Evolutionary conservation across 30 jellyfish, hydroid and myxozoan genomes (phyloP), one percentile per base, ranked within the genome.

Genomic region (Turritopsis rubra): DNA sequence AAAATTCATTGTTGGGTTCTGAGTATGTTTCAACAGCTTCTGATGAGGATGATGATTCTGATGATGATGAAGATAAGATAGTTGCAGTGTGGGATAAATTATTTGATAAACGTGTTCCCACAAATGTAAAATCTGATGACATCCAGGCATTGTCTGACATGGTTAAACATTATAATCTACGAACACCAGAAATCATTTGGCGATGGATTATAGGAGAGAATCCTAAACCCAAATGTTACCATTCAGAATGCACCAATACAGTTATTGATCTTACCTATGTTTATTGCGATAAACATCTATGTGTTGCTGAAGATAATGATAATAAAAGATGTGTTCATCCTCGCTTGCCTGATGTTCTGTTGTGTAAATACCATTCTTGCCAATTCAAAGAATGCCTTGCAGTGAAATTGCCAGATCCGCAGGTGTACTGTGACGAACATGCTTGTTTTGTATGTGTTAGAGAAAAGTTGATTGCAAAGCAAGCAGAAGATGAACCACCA

Each of bases 401-500:
- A 54, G 68, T 29, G 26, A 76, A 76, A 28, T 18, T 76, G 68
- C 8, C 22, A 8, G 29, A 52, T 17, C 84, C 84, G 18, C 84
- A 76, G 68, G 28, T 76, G 21, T 76, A 26, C 53, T 76, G 84
- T 76, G 68, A 76, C 18, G 84, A 76, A 7, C 84, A 76, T 76
- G 84, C 84, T 76, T 76, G 84, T 76, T 76, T 76, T 76, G 75
- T 76, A 18, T 76, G 84, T 17, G 29, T 76, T n/a, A 18, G 53
- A 76, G 26, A 29, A 76, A 52, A 76, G 21, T 28, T 5, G 3
- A 21, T n/a, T n/a, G 84, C 84, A 9, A 76, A 76, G 1, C 29
- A 9, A 13, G 27, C 72, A 28, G 68, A 21, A 28, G 84, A 76
- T 52, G 27, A 21, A 21, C 72, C 68, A 1, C 84, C 84, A 76